These are phyloP conservation scores for Oxyscelio sp. DNA, from an alignment of 2,888 invertebrate species.

Conservation along the genomic window DNA sequence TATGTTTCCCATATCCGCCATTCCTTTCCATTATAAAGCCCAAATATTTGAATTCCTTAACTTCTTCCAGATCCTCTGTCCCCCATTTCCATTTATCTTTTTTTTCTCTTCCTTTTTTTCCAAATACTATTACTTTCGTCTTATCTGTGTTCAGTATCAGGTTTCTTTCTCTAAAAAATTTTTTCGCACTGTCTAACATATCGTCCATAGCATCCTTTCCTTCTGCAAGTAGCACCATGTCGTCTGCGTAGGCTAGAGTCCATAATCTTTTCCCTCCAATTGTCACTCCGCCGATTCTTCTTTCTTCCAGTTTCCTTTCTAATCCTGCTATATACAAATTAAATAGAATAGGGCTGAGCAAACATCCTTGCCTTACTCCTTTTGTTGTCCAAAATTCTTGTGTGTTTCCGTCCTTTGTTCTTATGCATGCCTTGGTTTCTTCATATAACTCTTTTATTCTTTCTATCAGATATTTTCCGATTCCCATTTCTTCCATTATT, in stretches of 20 bases:
- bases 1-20: constrained; percentile 24
- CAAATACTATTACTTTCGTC: constrained; percentile 33
- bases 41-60: not conserved
- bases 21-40: constrained; percentile 7
- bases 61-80: not conserved
- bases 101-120: not conserved
- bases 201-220: not conserved
- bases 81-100: not conserved
- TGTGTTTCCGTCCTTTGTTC: not conserved
- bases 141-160: constrained; percentile 14
- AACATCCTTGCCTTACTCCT: constrained; percentile 18
- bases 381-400: constrained; percentile 13
- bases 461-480: constrained; percentile 26
- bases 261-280: constrained; percentile 17
- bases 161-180: constrained; percentile 35
- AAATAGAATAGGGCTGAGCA: constrained; percentile 2
- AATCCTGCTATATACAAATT: constrained; percentile 6
- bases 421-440: constrained; percentile 33
- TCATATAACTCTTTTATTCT: constrained; percentile 39
- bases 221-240: constrained; percentile 16
- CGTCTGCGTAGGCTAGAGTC: constrained; percentile 18
- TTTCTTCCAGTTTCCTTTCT: constrained; percentile 8
- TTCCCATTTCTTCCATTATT: constrained; percentile 35
- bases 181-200: constrained; percentile 18
- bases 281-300: constrained; percentile 14